Evolutionary conservation across 1,140 invertebrate genomes (phyloP), one percentile per base, ranked within the genome.

Genomic region (Leptinotarsa defecta): DNA sequence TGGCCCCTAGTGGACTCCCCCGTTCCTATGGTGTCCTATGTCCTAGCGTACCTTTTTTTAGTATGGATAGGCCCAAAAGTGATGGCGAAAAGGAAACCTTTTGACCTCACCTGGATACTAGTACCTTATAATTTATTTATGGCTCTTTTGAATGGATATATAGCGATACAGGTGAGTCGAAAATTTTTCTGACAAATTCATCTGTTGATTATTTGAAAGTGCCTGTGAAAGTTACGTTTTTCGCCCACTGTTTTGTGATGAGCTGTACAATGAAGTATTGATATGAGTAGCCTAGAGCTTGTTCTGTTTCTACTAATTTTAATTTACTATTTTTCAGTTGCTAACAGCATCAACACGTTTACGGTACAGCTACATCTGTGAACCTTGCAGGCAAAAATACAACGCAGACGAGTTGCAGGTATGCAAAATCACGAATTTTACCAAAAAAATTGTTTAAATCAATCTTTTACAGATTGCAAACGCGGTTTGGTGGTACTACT

Each of bases 401-500:
- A 90, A 95, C 83, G 91, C 92, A 13, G 91, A 96, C 86, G 96
- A 97, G 88, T 85, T 97, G 74, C 92, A 94, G 88, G 94, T 94
- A 87, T 78, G 67, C 62, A 34, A 19, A 24, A 15, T 13, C 15
- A 65, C 4, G 20, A 24, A 34, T 0, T 13, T 19, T 65, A 15
- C 20, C 22, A 1, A 22, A 65, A 17, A 20, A 22, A 5, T 65
- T 65, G 4, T 13, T 65, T 3, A 65, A 20, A n/a, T 68, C 19
- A 19, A 57, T 22, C 67, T 75, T 80, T 77, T 65, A 43, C 80
- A 98, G 96, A 96, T 98, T 86, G 94, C 96, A 0, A 90, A 93
- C 81, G 95, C 96, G 1, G 90, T 98, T 19, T 99, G 96, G 96
- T 98, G 95, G 95, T 99, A 98, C 84, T 98, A 97, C 85, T 92